Evolutionary conservation across 2,113 vertebrate genomes (phyloP).

Genomic region (Sinocyclocheilus grahami): DNA sequence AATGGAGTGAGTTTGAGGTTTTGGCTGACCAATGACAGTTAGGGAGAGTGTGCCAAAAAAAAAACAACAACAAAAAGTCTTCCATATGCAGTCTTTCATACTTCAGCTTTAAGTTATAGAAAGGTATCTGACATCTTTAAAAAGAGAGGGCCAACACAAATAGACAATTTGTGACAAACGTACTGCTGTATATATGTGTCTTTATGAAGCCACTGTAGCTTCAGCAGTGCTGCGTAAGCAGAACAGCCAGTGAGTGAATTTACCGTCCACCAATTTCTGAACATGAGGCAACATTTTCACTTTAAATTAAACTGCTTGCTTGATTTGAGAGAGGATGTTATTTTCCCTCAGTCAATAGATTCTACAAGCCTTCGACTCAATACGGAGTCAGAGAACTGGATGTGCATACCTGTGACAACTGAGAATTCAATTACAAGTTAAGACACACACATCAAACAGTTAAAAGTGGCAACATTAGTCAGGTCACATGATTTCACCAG

Average conservation of each 20-base stretch:
- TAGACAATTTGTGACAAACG: not conserved
- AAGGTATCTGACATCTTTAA: not conserved
- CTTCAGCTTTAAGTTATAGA: not conserved
- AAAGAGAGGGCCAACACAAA: not conserved
- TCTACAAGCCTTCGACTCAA: constrained; percentile 19
- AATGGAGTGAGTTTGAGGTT: not conserved
- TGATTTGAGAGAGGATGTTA: constrained; percentile 31
- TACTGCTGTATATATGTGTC: too few species aligned
- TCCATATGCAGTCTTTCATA: too few species aligned
- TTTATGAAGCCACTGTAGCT: not conserved
- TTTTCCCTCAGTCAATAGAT: constrained; percentile 11
- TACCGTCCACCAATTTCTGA: not conserved
- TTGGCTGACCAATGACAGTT: not conserved
- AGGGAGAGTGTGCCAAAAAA: not conserved
- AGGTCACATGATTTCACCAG: constrained; percentile 11
- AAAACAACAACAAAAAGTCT: too few species aligned
- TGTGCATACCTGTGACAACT: not conserved
- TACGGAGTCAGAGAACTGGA: not conserved
- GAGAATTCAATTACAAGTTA: constrained; percentile 45
- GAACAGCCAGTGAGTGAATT: not conserved
- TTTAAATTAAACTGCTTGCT: constrained; percentile 32
- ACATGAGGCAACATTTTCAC: constrained; percentile 16
- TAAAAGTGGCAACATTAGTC: not conserved
- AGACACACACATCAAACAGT: not conserved
- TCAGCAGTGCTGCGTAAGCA: constrained; percentile 31